These are phyloP conservation scores for Heteropelma amictum DNA, from an alignment of 2,888 invertebrate species.

Conservation along the genomic window DNA sequence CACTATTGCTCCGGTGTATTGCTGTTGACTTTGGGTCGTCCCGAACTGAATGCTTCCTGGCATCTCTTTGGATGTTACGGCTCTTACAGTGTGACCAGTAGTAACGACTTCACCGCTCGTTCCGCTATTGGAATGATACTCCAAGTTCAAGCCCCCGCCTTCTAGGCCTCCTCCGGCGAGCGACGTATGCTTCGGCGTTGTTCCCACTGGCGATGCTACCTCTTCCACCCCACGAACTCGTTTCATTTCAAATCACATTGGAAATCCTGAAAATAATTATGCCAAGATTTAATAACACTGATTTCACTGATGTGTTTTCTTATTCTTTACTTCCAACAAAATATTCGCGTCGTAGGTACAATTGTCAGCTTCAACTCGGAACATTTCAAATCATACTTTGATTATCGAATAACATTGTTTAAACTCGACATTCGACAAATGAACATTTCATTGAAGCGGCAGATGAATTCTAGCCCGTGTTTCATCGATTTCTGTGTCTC, in stretches of 20 bases:
- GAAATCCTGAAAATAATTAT: constrained; percentile 78
- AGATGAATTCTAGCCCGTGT: too few species aligned
- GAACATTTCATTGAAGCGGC: too few species aligned
- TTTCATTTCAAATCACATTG: constrained; percentile 85
- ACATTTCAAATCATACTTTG: too few species aligned
- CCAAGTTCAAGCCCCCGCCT: constrained; percentile 71
- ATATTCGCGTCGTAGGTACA: too few species aligned
- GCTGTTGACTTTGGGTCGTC: constrained; percentile 74
- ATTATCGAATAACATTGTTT: too few species aligned
- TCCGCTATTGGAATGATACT: constrained; percentile 75
- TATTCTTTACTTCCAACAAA: too few species aligned
- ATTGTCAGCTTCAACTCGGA: too few species aligned
- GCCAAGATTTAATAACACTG: background rate
- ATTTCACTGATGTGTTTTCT: too few species aligned
- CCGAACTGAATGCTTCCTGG: constrained; percentile 78
- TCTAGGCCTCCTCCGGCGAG: constrained; percentile 69
- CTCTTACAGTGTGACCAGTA: constrained; percentile 75
- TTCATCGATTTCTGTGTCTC: too few species aligned
- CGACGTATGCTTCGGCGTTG: constrained; percentile 79
- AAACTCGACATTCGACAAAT: too few species aligned
- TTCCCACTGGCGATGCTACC: constrained; percentile 76
- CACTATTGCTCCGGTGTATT: constrained; percentile 76
- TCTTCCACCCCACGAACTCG: constrained; percentile 79
- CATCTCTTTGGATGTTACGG: constrained; percentile 76
- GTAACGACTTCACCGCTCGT: constrained; percentile 71